Conservation (phyloP, 2,113 vertebrate genomes). For the Micronycteris hirsuta region DNA sequence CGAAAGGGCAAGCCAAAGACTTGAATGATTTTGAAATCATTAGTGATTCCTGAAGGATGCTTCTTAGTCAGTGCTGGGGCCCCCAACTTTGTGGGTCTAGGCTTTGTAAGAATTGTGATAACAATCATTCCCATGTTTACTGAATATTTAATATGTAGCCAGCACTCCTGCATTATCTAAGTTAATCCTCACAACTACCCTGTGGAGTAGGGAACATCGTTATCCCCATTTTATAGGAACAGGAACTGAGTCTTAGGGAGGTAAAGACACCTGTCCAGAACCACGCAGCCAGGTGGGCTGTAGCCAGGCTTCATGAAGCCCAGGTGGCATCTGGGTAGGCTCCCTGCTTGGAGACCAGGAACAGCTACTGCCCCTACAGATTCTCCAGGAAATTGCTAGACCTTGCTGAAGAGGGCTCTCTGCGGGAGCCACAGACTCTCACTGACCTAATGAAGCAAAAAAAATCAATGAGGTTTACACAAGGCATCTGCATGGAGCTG, state of each 20-base stretch:
- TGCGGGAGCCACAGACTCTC: neutral
- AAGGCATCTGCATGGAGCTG: neutral
- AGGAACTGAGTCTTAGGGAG: neutral
- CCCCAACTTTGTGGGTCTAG: neutral
- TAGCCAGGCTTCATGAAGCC: neutral
- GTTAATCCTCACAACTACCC: neutral
- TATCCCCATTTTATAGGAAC: neutral
- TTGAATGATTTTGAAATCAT: neutral
- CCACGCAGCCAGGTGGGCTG: neutral
- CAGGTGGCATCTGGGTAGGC: neutral
- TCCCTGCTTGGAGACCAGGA: neutral
- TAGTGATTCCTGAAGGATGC: neutral
- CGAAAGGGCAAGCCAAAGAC: neutral
- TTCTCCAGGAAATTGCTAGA: neutral
- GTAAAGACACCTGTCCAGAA: neutral
- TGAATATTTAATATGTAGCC: neutral
- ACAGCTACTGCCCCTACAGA: neutral
- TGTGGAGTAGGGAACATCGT: neutral
- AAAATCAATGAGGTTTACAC: conserved; percentile 14
- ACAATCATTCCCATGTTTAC: neutral
- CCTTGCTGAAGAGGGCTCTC: conserved; percentile 29
- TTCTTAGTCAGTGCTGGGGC: neutral
- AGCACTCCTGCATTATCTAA: neutral
- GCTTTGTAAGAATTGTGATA: neutral
- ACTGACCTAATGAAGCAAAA: conserved; percentile 40